phyloP scores from a whole-genome alignment of 2,113 vertebrate species.

The Nycticryphes semicollaris region DNA sequence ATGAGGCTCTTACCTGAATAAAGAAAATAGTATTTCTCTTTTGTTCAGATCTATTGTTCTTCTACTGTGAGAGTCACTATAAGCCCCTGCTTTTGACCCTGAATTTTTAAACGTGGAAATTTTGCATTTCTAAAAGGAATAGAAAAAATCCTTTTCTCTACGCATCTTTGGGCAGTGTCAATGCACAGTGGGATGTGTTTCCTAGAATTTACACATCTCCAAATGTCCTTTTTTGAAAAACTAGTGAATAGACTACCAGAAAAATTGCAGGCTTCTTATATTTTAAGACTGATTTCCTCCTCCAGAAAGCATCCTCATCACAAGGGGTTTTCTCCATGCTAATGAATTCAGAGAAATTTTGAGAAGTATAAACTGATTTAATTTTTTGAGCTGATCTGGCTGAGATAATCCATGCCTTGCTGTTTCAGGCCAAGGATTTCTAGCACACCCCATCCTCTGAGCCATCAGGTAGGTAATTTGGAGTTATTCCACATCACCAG shows the following conservation, averaged over 20 bases:
- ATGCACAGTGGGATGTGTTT: neutral
- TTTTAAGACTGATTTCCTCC: neutral
- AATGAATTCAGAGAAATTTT: neutral
- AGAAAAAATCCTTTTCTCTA: neutral
- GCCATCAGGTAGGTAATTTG: neutral
- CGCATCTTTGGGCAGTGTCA: neutral
- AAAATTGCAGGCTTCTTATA: neutral
- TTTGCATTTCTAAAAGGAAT: neutral
- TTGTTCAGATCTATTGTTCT: neutral
- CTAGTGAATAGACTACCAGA: neutral
- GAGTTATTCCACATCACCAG: neutral
- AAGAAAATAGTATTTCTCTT: slow-evolving; percentile 22
- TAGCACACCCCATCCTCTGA: neutral
- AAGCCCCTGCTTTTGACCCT: neutral
- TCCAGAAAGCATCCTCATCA: neutral
- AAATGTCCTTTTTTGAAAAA: neutral
- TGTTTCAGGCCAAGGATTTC: neutral
- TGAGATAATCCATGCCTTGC: neutral
- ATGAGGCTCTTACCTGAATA: slow-evolving; percentile 43
- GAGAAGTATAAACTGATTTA: neutral
- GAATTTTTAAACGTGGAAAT: neutral
- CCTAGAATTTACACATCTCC: neutral
- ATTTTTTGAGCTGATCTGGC: neutral
- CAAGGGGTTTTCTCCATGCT: neutral
- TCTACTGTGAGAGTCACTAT: neutral